Base-by-base conservation (phyloP, 2,113 vertebrate genomes). In the Geococcyx californianus region DNA sequence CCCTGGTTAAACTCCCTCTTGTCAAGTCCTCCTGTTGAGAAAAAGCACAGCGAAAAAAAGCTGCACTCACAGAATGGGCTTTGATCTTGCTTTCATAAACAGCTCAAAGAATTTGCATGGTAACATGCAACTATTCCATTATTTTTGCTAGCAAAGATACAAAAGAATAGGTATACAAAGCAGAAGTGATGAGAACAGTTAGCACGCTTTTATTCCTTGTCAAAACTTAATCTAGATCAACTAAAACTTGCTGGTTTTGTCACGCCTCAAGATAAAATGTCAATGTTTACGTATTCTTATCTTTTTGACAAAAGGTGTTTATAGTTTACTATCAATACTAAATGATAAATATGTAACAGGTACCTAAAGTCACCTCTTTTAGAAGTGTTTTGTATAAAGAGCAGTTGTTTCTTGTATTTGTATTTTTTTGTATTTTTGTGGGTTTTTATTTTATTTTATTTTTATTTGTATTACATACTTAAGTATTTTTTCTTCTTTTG, bases 11-110 rank as follows among this genome's bases (percentile, higher is more conserved):
- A n/a, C 56, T 72, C 16, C 16, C 11, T 72, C 62, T 93, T 66
- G 59, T 84, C 84, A 93, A 42, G 75, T 55, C 26, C 26, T 84
- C 23, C 34, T 73, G 63, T 56, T 34, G 45, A 80, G 85, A 26
- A 90, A 80, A 92, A 77, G 74, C 28, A 25, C 38, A 34, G 40
- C 1, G 5, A 12, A 23, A 49, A 72, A 74, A 85, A 83, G 19
- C 77, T 33, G 13, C 15, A 1, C 42, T 69, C 59, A 66, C 45
- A 34, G 59, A 86, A 78, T 59, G 33, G 68, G 76, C 86, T 95
- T 96, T 93, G 90, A 89, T 94, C 91, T 94, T 70, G 26, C 86
- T 90, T 87, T 90, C 89, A 75, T 74, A 93, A 95, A 86, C 7
- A 34, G 72, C 93, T 86, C 80, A 23, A 69, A 86, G 55, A 87